Conservation (phyloP, 1,140 invertebrate species). For the Hyles euphorbiae region DNA sequence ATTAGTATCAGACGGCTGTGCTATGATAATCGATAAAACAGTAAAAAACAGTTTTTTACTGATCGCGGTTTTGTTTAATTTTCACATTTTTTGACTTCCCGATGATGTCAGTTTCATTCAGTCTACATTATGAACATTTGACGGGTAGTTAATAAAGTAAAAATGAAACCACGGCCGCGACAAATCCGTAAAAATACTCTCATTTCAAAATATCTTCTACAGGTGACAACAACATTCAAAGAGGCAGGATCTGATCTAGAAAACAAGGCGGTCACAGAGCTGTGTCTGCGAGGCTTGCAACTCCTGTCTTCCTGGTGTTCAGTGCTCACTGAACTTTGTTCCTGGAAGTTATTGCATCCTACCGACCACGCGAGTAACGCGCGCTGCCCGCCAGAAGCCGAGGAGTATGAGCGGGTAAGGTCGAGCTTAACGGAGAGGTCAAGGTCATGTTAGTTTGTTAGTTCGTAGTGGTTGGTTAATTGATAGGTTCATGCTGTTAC, state of each 20-base stretch:
- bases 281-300: conserved; percentile 94
- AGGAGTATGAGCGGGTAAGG: conserved; percentile 96
- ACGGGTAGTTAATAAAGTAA: no score
- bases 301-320: conserved; percentile 97
- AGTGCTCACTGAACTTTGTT: conserved; percentile 97
- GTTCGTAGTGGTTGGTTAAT: no score
- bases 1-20: no score
- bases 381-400: conserved; percentile 96
- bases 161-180: no score
- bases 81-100: no score
- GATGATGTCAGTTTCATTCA: no score
- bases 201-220: neutral
- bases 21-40: no score
- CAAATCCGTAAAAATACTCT: no score
- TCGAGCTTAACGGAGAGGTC: neutral
- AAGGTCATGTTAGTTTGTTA: neutral
- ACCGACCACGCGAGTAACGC: conserved; percentile 98
- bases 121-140: no score
- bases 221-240: conserved; percentile 93
- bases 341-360: conserved; percentile 98
- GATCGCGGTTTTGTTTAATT: no score
- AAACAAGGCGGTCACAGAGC: conserved; percentile 94
- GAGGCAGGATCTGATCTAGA: conserved; percentile 94
- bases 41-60: no score
- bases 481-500: no score